These are phyloP conservation scores for Leptopilina syphax DNA, from an alignment of 2,888 invertebrate genomes.

Conservation along the genomic window DNA sequence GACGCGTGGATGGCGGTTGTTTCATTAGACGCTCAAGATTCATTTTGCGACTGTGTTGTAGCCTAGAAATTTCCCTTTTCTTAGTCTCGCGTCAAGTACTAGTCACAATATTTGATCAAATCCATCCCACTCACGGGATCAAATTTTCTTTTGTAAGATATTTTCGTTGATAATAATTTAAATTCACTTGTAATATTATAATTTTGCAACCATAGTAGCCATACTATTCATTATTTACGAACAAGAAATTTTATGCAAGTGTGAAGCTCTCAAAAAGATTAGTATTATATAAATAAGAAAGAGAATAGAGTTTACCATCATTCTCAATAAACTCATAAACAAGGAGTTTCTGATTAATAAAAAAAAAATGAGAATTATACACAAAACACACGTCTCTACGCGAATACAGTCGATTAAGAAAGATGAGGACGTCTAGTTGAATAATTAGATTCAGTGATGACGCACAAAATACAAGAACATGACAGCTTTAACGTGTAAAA, in stretches of 20 bases:
- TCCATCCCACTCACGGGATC: background rate
- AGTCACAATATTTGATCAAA: background rate
- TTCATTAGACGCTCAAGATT: slow-evolving; percentile 19
- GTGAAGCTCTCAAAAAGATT: too few species aligned
- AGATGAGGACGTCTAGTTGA: slow-evolving; percentile 28
- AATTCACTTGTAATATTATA: too few species aligned
- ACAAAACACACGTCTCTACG: slow-evolving; percentile 20
- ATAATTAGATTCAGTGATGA: slow-evolving; percentile 19
- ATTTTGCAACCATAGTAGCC: too few species aligned
- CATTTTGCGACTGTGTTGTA: slow-evolving; percentile 13
- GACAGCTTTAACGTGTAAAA: slow-evolving; percentile 33
- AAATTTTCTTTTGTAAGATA: background rate
- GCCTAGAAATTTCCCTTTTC: slow-evolving; percentile 33
- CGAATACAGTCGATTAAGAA: slow-evolving; percentile 38
- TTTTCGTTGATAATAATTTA: background rate
- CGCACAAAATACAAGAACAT: slow-evolving; percentile 21
- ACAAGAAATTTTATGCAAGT: too few species aligned
- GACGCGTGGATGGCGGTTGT: slow-evolving; percentile 14
- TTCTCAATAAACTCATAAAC: background rate
- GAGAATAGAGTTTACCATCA: too few species aligned
- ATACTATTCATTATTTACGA: too few species aligned
- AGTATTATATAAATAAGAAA: too few species aligned
- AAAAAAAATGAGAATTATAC: background rate
- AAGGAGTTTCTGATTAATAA: background rate
- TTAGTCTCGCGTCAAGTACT: slow-evolving; percentile 15